Percentiles rank a stretch among this genome's conserved stretches.
Evolutionary conservation across 2,113 vertebrate genomes (phyloP).

Genomic region (Heloderma charlesbogerti): DNA sequence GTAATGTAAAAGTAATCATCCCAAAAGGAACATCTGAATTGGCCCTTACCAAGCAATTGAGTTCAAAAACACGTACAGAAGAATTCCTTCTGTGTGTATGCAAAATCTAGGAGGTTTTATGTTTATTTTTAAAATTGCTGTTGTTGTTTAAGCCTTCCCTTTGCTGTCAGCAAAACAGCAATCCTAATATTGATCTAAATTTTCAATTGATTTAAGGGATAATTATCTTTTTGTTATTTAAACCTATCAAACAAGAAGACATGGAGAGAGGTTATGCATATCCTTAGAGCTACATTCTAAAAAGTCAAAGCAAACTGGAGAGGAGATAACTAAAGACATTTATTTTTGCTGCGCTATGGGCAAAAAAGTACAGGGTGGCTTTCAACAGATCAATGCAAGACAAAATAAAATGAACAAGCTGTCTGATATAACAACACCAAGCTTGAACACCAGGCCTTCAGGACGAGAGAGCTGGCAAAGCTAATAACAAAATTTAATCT

Average conservation of each 20-base stretch:
- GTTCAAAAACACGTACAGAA: background rate
- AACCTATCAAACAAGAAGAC: conserved; percentile 4
- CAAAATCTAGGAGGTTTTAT: background rate
- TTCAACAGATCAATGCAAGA: conserved; percentile 51
- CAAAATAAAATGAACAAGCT: conserved; percentile 66
- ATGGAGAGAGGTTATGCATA: background rate
- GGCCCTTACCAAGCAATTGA: background rate
- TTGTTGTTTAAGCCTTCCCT: background rate
- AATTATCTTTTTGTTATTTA: conserved; percentile 10
- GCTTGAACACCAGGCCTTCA: conserved; percentile 53
- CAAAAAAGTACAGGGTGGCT: conserved; percentile 28
- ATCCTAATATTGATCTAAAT: background rate
- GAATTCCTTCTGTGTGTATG: background rate
- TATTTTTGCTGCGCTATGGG: conserved; percentile 49
- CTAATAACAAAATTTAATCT: conserved; percentile 56
- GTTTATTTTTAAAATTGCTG: background rate
- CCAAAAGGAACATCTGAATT: background rate
- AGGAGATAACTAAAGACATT: conserved; percentile 28
- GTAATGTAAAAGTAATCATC: background rate
- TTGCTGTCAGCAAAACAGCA: background rate
- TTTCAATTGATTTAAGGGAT: conserved; percentile 8
- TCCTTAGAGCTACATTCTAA: conserved; percentile 36
- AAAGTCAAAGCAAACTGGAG: conserved; percentile 48
- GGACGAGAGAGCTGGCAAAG: conserved; percentile 65
- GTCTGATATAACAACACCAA: conserved; percentile 63